A percentile compares a stretch with the other conserved stretches of the same genome.
phyloP scores from a whole-genome alignment of 1,140 invertebrate genomes.

The Ephestia elutella region DNA sequence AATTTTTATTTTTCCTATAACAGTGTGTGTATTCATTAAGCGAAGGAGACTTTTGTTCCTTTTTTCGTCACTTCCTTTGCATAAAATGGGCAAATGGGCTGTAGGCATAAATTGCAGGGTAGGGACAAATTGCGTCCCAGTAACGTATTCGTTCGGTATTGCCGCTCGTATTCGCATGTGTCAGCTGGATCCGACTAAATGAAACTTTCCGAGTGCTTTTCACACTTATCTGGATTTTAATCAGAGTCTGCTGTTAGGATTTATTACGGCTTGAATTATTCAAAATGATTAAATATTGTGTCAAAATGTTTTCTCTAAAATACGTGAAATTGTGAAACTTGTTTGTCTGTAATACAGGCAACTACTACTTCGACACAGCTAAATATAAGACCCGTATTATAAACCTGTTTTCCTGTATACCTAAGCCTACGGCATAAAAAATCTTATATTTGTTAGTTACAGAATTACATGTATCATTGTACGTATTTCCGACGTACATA shows the following conservation, averaged over 20 bases:
- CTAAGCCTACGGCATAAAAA: no score
- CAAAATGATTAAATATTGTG: neutral
- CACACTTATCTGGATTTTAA: constrained; percentile 44
- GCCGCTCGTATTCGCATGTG: constrained; percentile 31
- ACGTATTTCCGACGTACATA: neutral
- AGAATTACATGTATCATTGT: neutral
- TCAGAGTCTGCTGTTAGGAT: constrained; percentile 19
- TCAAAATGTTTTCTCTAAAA: neutral
- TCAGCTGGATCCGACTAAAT: constrained; percentile 48
- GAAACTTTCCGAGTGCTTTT: constrained; percentile 49
- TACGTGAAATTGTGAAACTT: no score
- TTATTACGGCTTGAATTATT: constrained; percentile 10
- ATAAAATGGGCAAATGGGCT: constrained; percentile 44
- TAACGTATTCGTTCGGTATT: constrained; percentile 43
- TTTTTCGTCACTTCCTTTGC: constrained; percentile 48
- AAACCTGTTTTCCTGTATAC: no score
- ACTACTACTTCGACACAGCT: no score
- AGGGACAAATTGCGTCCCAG: constrained; percentile 50
- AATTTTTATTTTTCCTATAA: neutral
- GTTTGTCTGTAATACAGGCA: no score
- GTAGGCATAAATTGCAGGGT: constrained; percentile 58
- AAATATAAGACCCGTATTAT: no score
- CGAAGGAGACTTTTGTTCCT: constrained; percentile 37
- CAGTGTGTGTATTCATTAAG: constrained; percentile 40
- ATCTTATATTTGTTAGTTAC: no score